These are phyloP conservation scores for Chloromyia formosa DNA, from an alignment of 2,888 invertebrate species.

Conservation along the genomic window DNA sequence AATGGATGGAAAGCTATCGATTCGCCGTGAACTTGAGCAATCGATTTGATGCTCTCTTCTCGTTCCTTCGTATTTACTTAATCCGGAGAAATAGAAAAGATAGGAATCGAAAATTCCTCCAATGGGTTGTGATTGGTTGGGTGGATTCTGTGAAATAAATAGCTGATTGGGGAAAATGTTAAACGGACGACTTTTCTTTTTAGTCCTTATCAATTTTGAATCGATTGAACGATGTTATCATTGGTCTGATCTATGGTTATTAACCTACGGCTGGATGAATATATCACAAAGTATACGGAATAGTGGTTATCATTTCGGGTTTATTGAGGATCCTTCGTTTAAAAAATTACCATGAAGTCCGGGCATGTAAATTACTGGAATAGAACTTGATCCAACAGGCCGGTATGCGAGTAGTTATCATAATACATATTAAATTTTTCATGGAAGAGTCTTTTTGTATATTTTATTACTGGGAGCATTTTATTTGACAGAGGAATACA, in stretches of 20 bases:
- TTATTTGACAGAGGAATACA: too few relatives aligned
- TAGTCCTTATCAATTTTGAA: neutral
- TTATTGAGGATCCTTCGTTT: too few relatives aligned
- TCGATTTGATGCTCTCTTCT: neutral
- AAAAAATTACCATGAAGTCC: too few relatives aligned
- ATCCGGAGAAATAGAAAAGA: neutral
- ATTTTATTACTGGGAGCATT: too few relatives aligned
- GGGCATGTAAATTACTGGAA: too few relatives aligned
- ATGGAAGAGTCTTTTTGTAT: too few relatives aligned
- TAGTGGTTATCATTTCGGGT: too few relatives aligned
- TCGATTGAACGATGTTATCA: constrained; percentile 23
- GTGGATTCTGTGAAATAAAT: neutral
- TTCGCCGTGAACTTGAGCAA: constrained; percentile 1
- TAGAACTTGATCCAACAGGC: too few relatives aligned
- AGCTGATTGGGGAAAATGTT: neutral
- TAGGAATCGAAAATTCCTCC: neutral
- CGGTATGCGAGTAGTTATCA: too few relatives aligned
- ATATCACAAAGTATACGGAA: too few relatives aligned
- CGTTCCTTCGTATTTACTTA: neutral
- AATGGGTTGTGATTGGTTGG: constrained; percentile 10
- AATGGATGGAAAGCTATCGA: constrained; percentile 15
- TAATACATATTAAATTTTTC: too few relatives aligned
- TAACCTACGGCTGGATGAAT: neutral
- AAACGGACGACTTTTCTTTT: neutral
- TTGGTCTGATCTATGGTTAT: neutral